Evolutionary conservation across 2,113 vertebrate genomes (phyloP).

Genomic region (Tringa solitaria): DNA sequence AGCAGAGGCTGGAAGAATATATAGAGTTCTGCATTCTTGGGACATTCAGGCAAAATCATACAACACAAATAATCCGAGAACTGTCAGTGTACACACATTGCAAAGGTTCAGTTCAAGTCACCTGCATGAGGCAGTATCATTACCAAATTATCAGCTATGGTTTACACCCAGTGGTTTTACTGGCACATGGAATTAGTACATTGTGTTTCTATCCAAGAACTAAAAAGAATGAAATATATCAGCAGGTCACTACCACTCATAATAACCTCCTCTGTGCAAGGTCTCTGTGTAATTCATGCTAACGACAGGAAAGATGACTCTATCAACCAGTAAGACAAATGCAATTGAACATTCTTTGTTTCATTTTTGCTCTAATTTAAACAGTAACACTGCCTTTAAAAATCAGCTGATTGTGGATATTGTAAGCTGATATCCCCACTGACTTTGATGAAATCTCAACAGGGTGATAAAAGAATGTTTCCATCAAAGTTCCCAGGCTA

Average conservation of each 20-base stretch:
- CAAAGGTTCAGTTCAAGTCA: not conserved
- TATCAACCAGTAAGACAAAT: slow-evolving; percentile 62
- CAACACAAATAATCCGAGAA: not conserved
- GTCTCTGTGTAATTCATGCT: slow-evolving; percentile 80
- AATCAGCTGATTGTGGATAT: not conserved
- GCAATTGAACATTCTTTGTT: not conserved
- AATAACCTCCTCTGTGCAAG: slow-evolving; percentile 76
- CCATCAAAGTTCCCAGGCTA: not conserved
- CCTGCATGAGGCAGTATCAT: not conserved
- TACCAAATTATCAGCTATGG: not conserved
- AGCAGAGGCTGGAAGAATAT: not conserved
- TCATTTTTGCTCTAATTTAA: not conserved
- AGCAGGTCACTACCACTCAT: slow-evolving; percentile 78
- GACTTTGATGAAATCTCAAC: not conserved
- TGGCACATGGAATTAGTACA: not conserved
- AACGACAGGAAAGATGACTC: slow-evolving; percentile 71
- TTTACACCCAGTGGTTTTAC: not conserved
- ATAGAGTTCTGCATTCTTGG: not conserved
- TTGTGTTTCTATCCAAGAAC: slow-evolving; percentile 52
- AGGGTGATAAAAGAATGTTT: not conserved
- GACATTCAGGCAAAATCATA: not conserved
- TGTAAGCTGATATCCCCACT: not conserved
- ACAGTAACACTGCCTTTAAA: not conserved
- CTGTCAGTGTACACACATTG: not conserved
- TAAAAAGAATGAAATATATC: slow-evolving; percentile 79